phyloP scores from a whole-genome alignment of 2,888 invertebrate species.

The Macaria notata region DNA sequence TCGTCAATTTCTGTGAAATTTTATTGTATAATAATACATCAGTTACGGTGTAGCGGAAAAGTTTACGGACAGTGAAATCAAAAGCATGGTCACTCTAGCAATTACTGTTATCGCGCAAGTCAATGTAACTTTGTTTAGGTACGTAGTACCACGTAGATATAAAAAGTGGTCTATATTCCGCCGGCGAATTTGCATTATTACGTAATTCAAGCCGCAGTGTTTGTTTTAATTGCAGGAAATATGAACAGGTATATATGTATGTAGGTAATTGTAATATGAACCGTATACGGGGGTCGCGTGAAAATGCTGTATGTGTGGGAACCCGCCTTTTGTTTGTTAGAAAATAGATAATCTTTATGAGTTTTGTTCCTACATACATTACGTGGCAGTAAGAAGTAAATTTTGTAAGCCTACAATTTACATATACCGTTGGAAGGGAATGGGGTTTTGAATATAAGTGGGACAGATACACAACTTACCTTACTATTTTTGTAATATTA shows the following conservation, averaged over 20 bases:
- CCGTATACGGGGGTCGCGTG: slow-evolving; percentile 13
- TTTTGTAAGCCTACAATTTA: no score
- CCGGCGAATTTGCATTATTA: slow-evolving; percentile 10
- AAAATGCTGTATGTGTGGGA: slow-evolving; percentile 17
- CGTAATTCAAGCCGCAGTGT: slow-evolving; percentile 11
- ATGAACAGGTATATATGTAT: slow-evolving; percentile 11
- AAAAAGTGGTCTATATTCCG: slow-evolving; percentile 5
- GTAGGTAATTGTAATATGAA: slow-evolving; percentile 19
- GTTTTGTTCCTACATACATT: neutral
- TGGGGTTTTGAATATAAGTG: no score
- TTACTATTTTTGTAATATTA: no score
- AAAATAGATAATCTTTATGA: slow-evolving; percentile 12
- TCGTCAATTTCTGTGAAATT: no score
- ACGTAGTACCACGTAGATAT: neutral
- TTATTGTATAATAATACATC: neutral
- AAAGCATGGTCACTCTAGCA: slow-evolving; percentile 7
- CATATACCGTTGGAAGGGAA: no score
- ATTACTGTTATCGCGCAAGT: slow-evolving; percentile 3
- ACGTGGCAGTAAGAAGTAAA: neutral
- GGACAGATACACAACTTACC: no score
- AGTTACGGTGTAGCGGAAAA: slow-evolving; percentile 7
- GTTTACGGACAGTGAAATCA: slow-evolving; percentile 2
- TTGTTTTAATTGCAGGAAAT: slow-evolving; percentile 21
- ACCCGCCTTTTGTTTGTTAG: slow-evolving; percentile 18
- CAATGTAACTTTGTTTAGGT: slow-evolving; percentile 1